Base-by-base conservation (phyloP, 2,888 invertebrate species). In the Antitype chi region DNA sequence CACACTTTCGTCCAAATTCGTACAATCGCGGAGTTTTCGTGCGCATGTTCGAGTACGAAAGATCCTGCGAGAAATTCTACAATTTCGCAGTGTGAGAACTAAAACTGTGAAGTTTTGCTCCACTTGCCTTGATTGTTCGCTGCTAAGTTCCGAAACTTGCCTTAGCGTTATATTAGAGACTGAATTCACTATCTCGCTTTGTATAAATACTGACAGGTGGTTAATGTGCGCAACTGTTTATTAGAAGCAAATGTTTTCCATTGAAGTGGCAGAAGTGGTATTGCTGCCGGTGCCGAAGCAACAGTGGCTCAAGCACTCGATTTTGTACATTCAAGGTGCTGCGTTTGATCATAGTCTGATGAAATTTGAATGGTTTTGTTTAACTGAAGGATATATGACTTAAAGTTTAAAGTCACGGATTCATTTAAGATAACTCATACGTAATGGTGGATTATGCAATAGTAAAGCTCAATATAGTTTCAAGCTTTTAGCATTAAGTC, bases 51-150 rank as follows among this genome's bases (percentile, higher is more conserved):
- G 28, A 52, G 62, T 80, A 38, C 70, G 43, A 66, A 81, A 78
- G 82, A 81, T 70, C 57, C 55, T 59, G 66, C 59, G 53, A 72
- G 83, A 81, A 81, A 83, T 82, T 78, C 76, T 79, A 83, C 85
- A 76, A 85, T 82, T 81, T 77, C 60, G 9, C 49, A 84, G 70
- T 60, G 75, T 73, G 74, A 78, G 84, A 83, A 70, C 84, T 87
- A 84, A 84, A 89, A 89, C 86, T 87, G 80, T 52, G 66, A 81
- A 89, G 86, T 83, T 88, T 82, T 71, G 81, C 70, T 32, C 57
- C 76, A 78, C 80, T 87, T 78, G 78, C 52, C 76, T 71, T 67
- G 74, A 80, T 85, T 82, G 87, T 85, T 74, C 76, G 57, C 47
- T 79, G 25, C 67, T 76, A 79, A 84, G 75, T 84, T 85, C 38